Base-by-base conservation (phyloP, 2,797 vertebrate genomes). In the Glyptemys insculpta region DNA sequence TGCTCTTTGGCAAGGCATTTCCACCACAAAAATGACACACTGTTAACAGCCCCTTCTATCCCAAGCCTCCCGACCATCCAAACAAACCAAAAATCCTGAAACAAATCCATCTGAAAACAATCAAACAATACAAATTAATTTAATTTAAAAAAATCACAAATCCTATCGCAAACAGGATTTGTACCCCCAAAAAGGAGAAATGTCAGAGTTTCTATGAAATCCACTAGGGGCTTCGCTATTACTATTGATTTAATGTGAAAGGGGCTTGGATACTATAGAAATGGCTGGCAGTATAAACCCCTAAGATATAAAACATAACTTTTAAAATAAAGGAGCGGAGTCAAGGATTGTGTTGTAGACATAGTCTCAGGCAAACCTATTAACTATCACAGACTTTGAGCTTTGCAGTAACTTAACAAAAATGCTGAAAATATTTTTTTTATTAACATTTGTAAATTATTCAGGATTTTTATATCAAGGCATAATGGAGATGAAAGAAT, bases 341-440 rank as follows among this genome's bases (percentile, higher is more conserved):
- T 31, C 50, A 74, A 68, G 90, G 78, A 86, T 54, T 7, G 68
- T 52, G 12, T 78, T 29, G 52, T 59, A 87, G 34, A 68, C 86
- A n/a, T 53, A 68, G 74, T 79, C 92, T 37, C 53, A 78, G 81
- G 78, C 37, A 2, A 72, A 23, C 19, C n/a, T 53, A 23, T 49
- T 85, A 52, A 79, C 59, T 85, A 54, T 54, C 91, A 80, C 62
- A 85, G 54, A 87, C 72, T 87, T 57, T 27, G 19, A 82, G 78
- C 37, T 87, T 85, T 76, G 78, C 56, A 89, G 34, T 53, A 81
- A 91, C 53, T 89, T 94, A 50, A 62, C 56, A 68, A 68, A 31
- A 89, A 27, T 89, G 87, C 37, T 62, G 87, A 59, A 90, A 91
- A 94, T 18, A 85, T 12, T 88, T 91, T 91, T 96, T 95, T 92